Base-by-base conservation (phyloP, 1,140 invertebrate genomes). In the Zaprionus ghesquierei region DNA sequence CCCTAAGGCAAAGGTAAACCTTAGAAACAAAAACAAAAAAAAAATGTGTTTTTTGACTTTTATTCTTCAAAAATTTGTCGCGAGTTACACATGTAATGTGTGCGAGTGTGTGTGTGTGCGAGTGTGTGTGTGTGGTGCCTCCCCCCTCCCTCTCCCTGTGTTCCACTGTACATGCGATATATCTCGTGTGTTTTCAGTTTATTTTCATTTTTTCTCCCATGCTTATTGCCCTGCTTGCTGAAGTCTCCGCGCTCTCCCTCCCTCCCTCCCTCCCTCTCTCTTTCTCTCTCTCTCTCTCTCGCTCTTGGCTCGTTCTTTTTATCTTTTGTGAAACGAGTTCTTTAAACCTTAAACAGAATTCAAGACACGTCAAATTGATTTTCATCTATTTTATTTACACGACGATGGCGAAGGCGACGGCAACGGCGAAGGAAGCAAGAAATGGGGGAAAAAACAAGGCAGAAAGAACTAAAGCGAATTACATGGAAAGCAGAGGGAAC, bases 291-390 rank as follows among this genome's bases (percentile, higher is more conserved):
- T 1, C 46, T 15, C n/a, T 51, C 23, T 51, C 12, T 5, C 23
- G 18, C 41, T 51, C 49, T n/a, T 27, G 49, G 10, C 12, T 51
- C 46, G 22, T 25, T 61, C 41, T 77, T 79, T 71, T 73, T 81
- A 59, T 79, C 46, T 75, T 77, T 74, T 77, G 65, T 81, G 70
- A 79, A 87, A 87, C 81, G 81, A 86, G 81, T 86, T 87, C 81
- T 81, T 87, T 76, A 87, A 81, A 87, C 82, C 75, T 69, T 79
- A 79, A 86, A 81, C 78, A 75, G 71, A 79, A 86, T 87, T 86
- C 81, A 81, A 86, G 75, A 86, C 82, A 86, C 82, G 82, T 86
- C 82, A 87, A 86, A 86, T 86, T 86, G 79, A 86, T 86, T 86
- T 86, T 87, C 82, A 86, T 87, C 82, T 82, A 86, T 86, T 86